Evolutionary conservation across 2,797 vertebrate genomes (phyloP), one percentile per base, ranked within the genome.

Genomic region (Aplochiton taeniatus): DNA sequence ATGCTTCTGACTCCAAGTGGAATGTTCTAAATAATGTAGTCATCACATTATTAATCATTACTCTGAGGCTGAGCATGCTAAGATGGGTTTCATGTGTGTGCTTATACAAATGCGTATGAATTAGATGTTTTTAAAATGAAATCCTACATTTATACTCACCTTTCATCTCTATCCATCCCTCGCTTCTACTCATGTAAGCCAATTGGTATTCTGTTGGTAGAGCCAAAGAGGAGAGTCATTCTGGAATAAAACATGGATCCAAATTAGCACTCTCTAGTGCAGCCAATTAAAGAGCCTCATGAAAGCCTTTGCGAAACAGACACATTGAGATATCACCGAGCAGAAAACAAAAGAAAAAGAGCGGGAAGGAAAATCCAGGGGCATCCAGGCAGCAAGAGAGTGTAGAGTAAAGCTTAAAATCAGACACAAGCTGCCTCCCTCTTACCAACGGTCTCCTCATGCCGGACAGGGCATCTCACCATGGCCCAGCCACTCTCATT

Each of bases 21-120:
- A 76, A 31, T 31, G 31, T 72, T 84, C 41, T 81, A 85, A 86
- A 83, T 85, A 84, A 85, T 84, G 71, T 68, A 85, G 72, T 64
- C 65, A 77, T 74, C 78, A 72, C 54, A 63, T 83, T 83, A 85
- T 86, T 84, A 86, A 83, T 80, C 68, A 77, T 49, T 65, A 69
- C 64, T 64, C 11, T 8, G 66, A 72, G 70, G 62, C 11, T 8
- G 66, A 72, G 70, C 61, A 31, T 6, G 18, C 76, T 48, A 16
- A 50, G 72, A 81, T 77, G 80, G 5, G 41, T 31, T 31, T 31
- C 31, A 31, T 61, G 46, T 14, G 44, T 42, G 47, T 50, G 19
- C 9, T 19, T 41, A 9, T 31, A 43, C 1, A 3, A 20, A 8
- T 43, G 14, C 31, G 16, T 44, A n/a, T 53, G 50, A 55, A 31